Evolutionary conservation across 1,140 invertebrate species (phyloP).

Genomic region (Drosophila rhopaloa): DNA sequence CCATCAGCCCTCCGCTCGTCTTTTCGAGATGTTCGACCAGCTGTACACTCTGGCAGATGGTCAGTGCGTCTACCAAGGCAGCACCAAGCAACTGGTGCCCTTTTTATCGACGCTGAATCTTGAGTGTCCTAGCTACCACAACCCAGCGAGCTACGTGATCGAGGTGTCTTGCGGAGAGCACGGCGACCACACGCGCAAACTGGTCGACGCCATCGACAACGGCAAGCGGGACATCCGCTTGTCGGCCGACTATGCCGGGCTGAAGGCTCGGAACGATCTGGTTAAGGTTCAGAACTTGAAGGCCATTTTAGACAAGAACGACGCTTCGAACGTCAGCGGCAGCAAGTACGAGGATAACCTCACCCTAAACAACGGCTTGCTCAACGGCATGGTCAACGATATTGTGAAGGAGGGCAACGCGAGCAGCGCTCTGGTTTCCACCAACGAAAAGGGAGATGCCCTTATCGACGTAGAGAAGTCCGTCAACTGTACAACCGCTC

Average conservation of each 20-base stretch:
- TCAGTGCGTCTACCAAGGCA: conserved; percentile 97
- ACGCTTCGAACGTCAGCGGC: conserved; percentile 84
- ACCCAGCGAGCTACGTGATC: conserved; percentile 98
- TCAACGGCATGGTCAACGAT: conserved; percentile 87
- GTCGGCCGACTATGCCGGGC: conserved; percentile 84
- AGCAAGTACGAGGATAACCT: conserved; percentile 86
- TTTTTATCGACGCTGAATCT: conserved; percentile 93
- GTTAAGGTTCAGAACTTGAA: conserved; percentile 78
- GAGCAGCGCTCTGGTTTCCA: conserved; percentile 53
- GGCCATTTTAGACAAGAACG: conserved; percentile 85
- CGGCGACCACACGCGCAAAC: conserved; percentile 93
- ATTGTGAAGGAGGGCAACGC: conserved; percentile 87
- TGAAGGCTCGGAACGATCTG: conserved; percentile 85
- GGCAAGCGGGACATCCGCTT: conserved; percentile 91
- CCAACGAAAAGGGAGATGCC: conserved; percentile 79
- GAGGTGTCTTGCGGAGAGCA: conserved; percentile 98
- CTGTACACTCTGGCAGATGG: conserved; percentile 97
- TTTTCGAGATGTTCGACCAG: conserved; percentile 99
- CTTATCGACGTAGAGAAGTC: conserved; percentile 86
- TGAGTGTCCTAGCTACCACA: conserved; percentile 97
- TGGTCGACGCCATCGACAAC: conserved; percentile 93
- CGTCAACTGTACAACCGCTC: conserved; percentile 88
- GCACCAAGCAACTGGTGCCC: conserved; percentile 93
- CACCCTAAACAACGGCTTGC: conserved; percentile 70
- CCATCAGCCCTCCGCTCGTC: conserved; percentile 97